These are phyloP conservation scores for Drosophila cracens DNA, from an alignment of 2,888 invertebrate genomes.

Conservation along the genomic window DNA sequence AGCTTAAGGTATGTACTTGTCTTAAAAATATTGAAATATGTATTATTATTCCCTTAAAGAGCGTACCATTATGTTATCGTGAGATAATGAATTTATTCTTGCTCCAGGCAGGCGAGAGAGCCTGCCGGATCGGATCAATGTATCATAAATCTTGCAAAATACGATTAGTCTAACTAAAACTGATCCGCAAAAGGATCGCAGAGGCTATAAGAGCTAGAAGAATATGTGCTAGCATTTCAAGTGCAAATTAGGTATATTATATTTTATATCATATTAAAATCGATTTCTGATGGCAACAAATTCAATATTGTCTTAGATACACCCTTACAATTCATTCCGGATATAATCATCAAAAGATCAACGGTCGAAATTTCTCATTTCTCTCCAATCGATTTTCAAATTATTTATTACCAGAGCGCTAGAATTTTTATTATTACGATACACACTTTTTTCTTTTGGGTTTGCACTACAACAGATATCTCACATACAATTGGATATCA, in stretches of 20 bases:
- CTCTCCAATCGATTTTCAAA: not conserved
- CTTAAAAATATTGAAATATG: not conserved
- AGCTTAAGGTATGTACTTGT: constrained; percentile 81
- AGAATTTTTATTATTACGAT: no score
- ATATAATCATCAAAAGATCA: not conserved
- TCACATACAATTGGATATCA: no score
- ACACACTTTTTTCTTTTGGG: no score
- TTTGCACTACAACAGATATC: no score
- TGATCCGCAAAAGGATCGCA: no score
- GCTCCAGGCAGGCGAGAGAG: not conserved
- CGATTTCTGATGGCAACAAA: not conserved
- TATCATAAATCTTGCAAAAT: not conserved
- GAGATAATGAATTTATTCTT: not conserved
- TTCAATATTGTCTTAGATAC: not conserved
- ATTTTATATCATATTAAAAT: not conserved
- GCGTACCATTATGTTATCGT: not conserved
- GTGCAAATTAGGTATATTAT: no score
- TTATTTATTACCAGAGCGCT: no score
- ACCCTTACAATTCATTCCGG: not conserved
- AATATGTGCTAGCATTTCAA: no score
- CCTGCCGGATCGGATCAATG: not conserved
- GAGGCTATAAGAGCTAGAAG: no score
- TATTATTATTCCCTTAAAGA: not conserved
- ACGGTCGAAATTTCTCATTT: not conserved
- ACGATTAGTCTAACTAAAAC: no score